Conservation (phyloP, 2,888 invertebrate genomes). For the Zhengitettix transpicula region DNA sequence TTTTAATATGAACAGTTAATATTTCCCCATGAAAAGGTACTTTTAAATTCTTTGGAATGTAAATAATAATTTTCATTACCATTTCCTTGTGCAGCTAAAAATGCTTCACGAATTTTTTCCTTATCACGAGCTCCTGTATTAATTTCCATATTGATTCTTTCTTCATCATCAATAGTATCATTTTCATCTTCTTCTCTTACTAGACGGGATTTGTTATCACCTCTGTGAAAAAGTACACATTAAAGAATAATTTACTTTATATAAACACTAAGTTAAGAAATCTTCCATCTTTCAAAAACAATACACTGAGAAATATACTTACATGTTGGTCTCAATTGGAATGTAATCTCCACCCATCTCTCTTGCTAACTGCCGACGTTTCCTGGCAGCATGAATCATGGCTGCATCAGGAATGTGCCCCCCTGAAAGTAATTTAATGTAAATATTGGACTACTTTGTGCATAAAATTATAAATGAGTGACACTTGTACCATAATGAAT, state of each 20-base stretch:
- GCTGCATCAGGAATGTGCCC: constrained; percentile 95
- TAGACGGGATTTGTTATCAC: constrained; percentile 36
- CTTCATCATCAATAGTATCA: constrained; percentile 66
- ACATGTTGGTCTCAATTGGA: constrained; percentile 25
- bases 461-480: no score
- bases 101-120: constrained; percentile 60
- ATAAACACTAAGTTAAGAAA: no score
- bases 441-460: no score
- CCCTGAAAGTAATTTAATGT: constrained; percentile 21
- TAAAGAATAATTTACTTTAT: no score
- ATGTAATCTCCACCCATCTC: constrained; percentile 54
- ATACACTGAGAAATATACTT: not conserved
- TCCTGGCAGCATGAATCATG: constrained; percentile 92
- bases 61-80: constrained; percentile 22
- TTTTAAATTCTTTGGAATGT: no score
- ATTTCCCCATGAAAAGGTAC: no score
- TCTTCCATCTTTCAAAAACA: not conserved
- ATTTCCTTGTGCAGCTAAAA: constrained; percentile 53
- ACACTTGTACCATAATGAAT: no score
- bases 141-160: constrained; percentile 73
- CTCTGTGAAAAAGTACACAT: not conserved
- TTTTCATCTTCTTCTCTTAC: constrained; percentile 67
- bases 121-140: constrained; percentile 61
- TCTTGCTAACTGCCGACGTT: constrained; percentile 83
- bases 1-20: no score